A percentile compares a stretch with the other conserved stretches of the same genome.
Evolutionary conservation across 2,113 vertebrate species (phyloP).

Genomic region (Caloenas nicobarica): DNA sequence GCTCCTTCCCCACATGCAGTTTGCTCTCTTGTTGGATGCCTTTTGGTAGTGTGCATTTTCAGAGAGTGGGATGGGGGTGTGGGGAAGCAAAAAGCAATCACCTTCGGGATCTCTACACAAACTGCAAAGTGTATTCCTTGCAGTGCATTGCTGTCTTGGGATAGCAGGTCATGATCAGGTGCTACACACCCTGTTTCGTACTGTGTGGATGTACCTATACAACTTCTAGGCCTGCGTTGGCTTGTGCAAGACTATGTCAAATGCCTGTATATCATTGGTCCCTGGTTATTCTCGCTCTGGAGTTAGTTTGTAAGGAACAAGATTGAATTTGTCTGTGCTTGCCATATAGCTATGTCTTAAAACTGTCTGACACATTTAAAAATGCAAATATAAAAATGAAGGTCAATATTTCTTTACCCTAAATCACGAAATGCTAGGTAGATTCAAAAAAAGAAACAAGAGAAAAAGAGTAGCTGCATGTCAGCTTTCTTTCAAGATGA

Average conservation of each 20-base stretch:
- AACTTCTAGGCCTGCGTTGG: neutral
- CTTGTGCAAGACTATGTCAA: neutral
- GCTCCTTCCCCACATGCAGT: neutral
- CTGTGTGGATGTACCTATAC: neutral
- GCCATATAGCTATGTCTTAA: neutral
- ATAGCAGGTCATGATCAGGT: neutral
- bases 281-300: neutral
- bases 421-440: neutral
- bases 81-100: neutral
- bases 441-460: neutral
- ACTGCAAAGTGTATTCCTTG: neutral
- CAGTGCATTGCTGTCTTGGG: neutral
- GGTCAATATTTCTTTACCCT: neutral
- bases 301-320: neutral
- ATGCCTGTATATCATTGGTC: neutral
- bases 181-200: neutral
- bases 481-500: neutral
- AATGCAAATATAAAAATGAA: neutral
- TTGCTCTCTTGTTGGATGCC: neutral
- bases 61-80: accelerated
- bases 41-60: neutral
- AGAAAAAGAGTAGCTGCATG: neutral
- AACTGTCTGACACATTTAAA: neutral
- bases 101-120: neutral
- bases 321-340: neutral